These are phyloP conservation scores for Zelleria hepariella DNA, from an alignment of 2,888 invertebrate genomes.

Conservation along the genomic window DNA sequence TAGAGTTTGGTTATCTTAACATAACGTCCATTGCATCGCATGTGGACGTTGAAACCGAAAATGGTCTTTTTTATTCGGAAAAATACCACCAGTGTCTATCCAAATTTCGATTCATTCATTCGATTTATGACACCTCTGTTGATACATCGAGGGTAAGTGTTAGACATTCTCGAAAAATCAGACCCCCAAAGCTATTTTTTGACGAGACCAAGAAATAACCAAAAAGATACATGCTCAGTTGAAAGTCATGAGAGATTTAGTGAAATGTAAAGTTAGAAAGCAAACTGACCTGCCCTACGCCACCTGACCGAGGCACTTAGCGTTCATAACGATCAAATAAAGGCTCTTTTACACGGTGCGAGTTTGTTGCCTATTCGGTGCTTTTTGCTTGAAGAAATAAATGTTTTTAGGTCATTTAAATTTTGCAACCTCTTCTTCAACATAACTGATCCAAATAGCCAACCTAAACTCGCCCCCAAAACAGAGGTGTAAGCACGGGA, in stretches of 20 bases:
- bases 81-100: too few relatives aligned
- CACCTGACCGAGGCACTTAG: constrained; percentile 50
- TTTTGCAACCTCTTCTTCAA: too few relatives aligned
- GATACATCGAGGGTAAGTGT: too few relatives aligned
- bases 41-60: background rate
- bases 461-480: too few relatives aligned
- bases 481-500: too few relatives aligned
- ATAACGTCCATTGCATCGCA: background rate
- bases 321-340: background rate
- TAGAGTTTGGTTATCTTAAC: background rate
- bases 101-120: too few relatives aligned
- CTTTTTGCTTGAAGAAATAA: background rate
- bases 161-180: too few relatives aligned
- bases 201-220: constrained; percentile 15
- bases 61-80: background rate
- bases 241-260: constrained; percentile 66
- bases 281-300: constrained; percentile 64
- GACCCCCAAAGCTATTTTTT: background rate
- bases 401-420: background rate
- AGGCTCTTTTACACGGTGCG: background rate
- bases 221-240: constrained; percentile 62
- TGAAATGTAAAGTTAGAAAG: constrained; percentile 15
- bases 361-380: background rate
- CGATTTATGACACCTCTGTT: too few relatives aligned
- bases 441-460: too few relatives aligned